A percentile compares a stretch with the other conserved stretches of the same genome.
Evolutionary conservation across 2,113 vertebrate genomes (phyloP).

Genomic region (Aplodontia rufa): DNA sequence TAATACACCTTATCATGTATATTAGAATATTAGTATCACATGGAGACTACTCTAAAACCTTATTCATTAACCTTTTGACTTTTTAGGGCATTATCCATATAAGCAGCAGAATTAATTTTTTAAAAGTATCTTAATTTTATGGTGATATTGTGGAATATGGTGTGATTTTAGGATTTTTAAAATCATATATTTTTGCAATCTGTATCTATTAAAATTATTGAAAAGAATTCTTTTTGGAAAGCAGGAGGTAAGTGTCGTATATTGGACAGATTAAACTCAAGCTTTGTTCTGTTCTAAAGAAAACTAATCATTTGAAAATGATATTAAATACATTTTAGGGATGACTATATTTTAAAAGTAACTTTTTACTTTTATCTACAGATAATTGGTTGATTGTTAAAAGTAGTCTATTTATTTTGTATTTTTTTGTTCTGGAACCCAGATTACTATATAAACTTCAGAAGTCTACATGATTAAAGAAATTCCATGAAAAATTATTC

Average conservation of each 20-base stretch:
- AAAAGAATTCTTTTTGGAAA: constrained; percentile 43
- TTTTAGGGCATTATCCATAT: background rate
- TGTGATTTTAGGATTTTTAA: constrained; percentile 39
- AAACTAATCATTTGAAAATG: constrained; percentile 50
- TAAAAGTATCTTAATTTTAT: constrained; percentile 24
- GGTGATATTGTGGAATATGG: background rate
- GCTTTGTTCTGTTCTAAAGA: background rate
- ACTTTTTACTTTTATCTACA: constrained; percentile 32
- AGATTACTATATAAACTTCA: constrained; percentile 28
- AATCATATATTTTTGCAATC: background rate
- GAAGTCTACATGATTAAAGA: constrained; percentile 18
- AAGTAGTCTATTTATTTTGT: constrained; percentile 28
- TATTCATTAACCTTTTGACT: background rate
- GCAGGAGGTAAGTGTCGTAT: constrained; percentile 45
- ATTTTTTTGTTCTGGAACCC: constrained; percentile 22
- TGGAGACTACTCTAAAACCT: background rate
- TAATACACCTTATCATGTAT: background rate
- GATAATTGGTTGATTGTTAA: background rate
- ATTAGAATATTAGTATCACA: background rate
- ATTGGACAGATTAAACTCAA: background rate
- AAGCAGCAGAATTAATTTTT: constrained; percentile 2
- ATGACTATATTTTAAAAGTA: constrained; percentile 3
- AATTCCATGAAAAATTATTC: background rate
- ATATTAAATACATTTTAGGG: constrained; percentile 32
- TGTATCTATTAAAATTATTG: constrained; percentile 37